Percentiles rank a stretch among this genome's conserved stretches.
Conservation (phyloP, 2,113 vertebrate genomes). For the Tichodroma muraria region DNA sequence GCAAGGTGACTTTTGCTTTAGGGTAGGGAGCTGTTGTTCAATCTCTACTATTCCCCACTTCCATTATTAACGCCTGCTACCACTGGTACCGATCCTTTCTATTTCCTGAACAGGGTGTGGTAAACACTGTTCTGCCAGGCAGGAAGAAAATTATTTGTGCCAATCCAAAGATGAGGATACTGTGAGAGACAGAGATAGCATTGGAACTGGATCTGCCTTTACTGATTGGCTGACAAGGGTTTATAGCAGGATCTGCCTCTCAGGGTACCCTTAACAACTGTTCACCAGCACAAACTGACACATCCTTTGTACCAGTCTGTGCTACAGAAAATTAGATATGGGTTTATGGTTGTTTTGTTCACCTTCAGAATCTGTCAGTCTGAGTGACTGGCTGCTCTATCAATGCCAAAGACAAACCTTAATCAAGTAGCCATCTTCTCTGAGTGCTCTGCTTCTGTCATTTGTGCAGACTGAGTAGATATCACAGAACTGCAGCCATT, state of each 20-base stretch:
- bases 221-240: neutral
- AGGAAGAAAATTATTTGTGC: neutral
- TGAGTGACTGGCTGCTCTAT: neutral
- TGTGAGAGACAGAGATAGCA: neutral
- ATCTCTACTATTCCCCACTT: neutral
- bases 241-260: neutral
- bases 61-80: neutral
- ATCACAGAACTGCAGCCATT: neutral
- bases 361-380: neutral
- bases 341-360: neutral
- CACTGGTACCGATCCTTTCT: neutral
- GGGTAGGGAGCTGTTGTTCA: rapidly evolving
- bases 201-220: neutral
- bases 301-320: neutral
- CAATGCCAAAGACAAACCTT: neutral
- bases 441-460: neutral
- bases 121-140: neutral
- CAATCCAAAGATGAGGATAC: neutral
- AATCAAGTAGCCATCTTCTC: neutral
- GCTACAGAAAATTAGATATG: neutral
- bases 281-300: neutral
- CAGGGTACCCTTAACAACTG: neutral
- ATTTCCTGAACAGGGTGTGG: neutral
- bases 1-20: neutral
- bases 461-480: neutral